Evolutionary conservation across 1,140 invertebrate genomes (phyloP), one percentile per base, ranked within the genome.

Genomic region (Platyscapa corneri): DNA sequence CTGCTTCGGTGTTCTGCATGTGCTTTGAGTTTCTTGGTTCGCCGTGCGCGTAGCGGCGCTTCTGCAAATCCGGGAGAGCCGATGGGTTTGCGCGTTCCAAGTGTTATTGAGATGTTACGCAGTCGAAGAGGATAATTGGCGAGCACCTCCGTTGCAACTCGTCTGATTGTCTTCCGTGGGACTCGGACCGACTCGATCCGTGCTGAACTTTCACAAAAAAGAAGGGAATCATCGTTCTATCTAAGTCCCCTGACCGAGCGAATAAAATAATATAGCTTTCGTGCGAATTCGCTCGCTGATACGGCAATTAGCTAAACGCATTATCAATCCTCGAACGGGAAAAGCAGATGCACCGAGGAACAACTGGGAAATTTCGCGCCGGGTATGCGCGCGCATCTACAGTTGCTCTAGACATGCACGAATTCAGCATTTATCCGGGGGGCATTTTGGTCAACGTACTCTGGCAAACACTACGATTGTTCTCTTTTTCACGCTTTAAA

Each of bases 71-170:
- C 42, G 12, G 42, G 12, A 46, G 49, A 60, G 27, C 23, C 56
- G 5, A 60, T 10, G 56, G 56, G 16, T 53, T 14, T 18, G 49
- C 16, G n/a, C 82, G 39, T 16, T 30, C 3, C 37, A 75, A 84
- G 76, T 79, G 76, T 42, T 39, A 83, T 77, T 34, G 82, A 83
- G 30, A 76, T 49, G 72, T 65, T 32, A 42, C 37, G 39, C 27
- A 27, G 49, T 56, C 39, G 20, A 72, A 64, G 67, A 75, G 46
- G 65, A 72, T 70, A 67, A 83, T 83, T 49, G 53, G 27, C 27
- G 18, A 34, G 65, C 3, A 23, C 65, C 6, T 70, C 5, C 3
- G 65, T 20, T 70, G 30, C 65, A 14, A 20, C 64, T 37, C 32
- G 30, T 70, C 23, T 23, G 56, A 60, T 60, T 27, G 23, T 60